phyloP scores from a whole-genome alignment of 2,797 vertebrate genomes.

The Epinephelus malabaricus region DNA sequence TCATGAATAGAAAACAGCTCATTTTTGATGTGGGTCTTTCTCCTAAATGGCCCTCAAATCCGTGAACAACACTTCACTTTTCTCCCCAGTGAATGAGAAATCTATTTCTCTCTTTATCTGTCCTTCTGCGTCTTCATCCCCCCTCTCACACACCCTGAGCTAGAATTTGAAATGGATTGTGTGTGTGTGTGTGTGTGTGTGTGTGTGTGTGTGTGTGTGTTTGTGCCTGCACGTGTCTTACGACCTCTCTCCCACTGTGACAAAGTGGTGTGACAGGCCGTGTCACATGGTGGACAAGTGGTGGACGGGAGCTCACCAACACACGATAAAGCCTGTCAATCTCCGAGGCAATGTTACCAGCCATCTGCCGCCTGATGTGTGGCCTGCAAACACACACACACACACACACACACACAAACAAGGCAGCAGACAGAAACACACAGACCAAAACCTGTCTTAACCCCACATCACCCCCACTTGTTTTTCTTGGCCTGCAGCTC shows the following conservation, averaged over 20 bases:
- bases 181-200: slow-evolving; percentile 43
- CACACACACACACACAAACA: slow-evolving; percentile 23
- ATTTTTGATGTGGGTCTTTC: slow-evolving; percentile 70
- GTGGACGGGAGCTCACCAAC: slow-evolving; percentile 66
- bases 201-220: slow-evolving; percentile 41
- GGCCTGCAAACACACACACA: slow-evolving; percentile 40
- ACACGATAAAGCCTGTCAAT: slow-evolving; percentile 80
- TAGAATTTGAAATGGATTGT: slow-evolving; percentile 52
- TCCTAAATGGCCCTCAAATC: slow-evolving; percentile 73
- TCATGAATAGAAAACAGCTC: slow-evolving; percentile 77
- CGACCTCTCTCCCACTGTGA: slow-evolving; percentile 61
- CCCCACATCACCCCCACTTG: slow-evolving; percentile 32
- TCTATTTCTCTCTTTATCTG: slow-evolving; percentile 63
- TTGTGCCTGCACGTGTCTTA: slow-evolving; percentile 22
- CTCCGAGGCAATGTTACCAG: slow-evolving; percentile 49
- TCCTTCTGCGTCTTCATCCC: slow-evolving; percentile 40
- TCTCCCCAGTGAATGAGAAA: slow-evolving; percentile 64
- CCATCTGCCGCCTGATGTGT: slow-evolving; percentile 58
- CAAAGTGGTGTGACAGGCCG: slow-evolving; percentile 79
- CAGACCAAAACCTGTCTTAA: slow-evolving; percentile 29
- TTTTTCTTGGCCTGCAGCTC: slow-evolving; percentile 51
- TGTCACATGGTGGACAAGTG: slow-evolving; percentile 76
- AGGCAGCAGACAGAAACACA: slow-evolving; percentile 5
- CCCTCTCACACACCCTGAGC: slow-evolving; percentile 46
- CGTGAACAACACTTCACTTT: slow-evolving; percentile 69